Percentiles rank a stretch among this genome's conserved stretches.
phyloP scores from a whole-genome alignment of 2,797 vertebrate genomes.

The Amazonetta brasiliensis region DNA sequence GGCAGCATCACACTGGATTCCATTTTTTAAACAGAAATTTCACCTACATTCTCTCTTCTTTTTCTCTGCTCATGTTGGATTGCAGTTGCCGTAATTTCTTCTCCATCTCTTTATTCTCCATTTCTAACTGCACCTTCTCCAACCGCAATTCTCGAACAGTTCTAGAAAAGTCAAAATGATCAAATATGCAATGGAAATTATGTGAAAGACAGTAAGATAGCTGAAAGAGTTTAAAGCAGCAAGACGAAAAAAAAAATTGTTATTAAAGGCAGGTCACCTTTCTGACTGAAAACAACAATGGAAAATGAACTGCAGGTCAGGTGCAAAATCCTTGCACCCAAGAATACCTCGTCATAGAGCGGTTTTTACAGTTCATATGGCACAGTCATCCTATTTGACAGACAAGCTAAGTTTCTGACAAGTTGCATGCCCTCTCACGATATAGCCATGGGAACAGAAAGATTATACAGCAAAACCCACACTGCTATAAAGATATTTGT shows the following conservation, averaged over 20 bases:
- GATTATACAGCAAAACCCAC: neutral
- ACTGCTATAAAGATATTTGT: neutral
- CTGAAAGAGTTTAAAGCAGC: neutral
- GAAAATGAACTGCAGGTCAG: neutral
- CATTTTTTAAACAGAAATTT: neutral
- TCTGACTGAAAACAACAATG: neutral
- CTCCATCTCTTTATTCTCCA: conserved; percentile 88
- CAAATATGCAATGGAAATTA: neutral
- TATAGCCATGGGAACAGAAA: neutral
- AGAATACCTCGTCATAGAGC: neutral
- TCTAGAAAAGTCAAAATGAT: conserved; percentile 74
- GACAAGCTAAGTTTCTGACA: neutral
- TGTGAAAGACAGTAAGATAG: neutral
- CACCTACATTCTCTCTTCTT: conserved; percentile 88
- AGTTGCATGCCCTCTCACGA: neutral
- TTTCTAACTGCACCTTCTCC: conserved; percentile 84
- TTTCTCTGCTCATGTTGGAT: conserved; percentile 86
- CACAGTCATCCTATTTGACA: neutral
- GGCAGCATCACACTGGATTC: neutral
- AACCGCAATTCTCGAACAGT: conserved; percentile 82
- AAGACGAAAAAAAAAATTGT: neutral
- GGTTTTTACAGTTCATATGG: neutral
- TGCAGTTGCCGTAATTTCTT: conserved; percentile 85
- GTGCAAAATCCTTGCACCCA: neutral
- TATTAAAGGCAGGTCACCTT: neutral